Evolutionary conservation across 2,113 vertebrate genomes (phyloP), one percentile per base, ranked within the genome.

Genomic region (Platycercus adscitus): DNA sequence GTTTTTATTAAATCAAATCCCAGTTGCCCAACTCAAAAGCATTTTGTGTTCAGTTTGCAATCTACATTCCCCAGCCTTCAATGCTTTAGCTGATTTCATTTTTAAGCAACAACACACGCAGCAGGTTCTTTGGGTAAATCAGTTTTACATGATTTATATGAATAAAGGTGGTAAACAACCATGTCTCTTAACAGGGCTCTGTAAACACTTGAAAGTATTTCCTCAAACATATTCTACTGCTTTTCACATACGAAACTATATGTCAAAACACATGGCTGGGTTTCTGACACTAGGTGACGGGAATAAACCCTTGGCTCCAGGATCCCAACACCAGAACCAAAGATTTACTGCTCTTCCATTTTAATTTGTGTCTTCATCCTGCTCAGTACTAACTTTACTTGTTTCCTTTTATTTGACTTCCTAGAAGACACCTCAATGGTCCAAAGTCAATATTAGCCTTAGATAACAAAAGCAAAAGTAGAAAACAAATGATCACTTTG

Each of bases 121-220:
- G 60, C 46, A 84, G 65, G 44, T 53, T 96, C 39, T 56, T 86
- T 79, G 76, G 47, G 35, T 79, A 95, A 65, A 93, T 84, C 82
- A 79, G 69, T 47, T 93, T 88, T 47, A 88, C 5, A 2, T 76
- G 52, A 91, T 92, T 96, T 93, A 93, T 81, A 69, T 12, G 37
- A 93, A 81, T 46, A 86, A 72, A 95, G 56, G 60, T 44, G 28
- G 64, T 65, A 93, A 96, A 86, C 44, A 88, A 47, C 61, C 33
- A 65, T 5, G 19, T n/a, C 65, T 49, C 69, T 60, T 71, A 75
- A 44, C 13, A 61, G 43, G 86, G 9, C 28, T 77, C 70, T 0
- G 0, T 46, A 17, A 94, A 47, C 47, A 43, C 44, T 7, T 44
- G 44, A 35, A 94, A 79, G 65, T 24, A 46, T 52, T 81, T 91